Evolutionary conservation across 2,888 invertebrate genomes (phyloP).

Genomic region (Cantharis nigra): DNA sequence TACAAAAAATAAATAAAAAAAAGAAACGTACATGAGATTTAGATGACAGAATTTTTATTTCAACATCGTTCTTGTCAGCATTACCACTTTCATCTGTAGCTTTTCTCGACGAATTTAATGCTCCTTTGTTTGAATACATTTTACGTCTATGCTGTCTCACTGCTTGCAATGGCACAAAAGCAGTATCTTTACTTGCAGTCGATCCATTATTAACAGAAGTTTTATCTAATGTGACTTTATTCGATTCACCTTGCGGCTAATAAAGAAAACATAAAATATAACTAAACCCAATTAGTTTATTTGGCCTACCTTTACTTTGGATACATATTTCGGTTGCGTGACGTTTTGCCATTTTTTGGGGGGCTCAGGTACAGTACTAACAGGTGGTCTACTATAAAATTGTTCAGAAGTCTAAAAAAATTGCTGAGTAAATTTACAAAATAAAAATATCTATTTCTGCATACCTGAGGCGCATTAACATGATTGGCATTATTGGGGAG

Average conservation of each 20-base stretch:
- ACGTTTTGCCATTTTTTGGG: conserved; percentile 38
- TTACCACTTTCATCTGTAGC: not conserved
- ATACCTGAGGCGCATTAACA: not conserved
- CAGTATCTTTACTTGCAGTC: conserved; percentile 39
- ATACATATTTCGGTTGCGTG: not conserved
- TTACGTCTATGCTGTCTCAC: conserved; percentile 52
- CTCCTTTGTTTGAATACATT: conserved; percentile 3
- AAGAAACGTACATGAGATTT: not conserved
- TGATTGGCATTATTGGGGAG: not conserved
- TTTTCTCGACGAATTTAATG: not conserved
- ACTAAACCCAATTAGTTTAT: not conserved
- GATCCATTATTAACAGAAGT: not conserved
- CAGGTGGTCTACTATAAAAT: conserved; percentile 35
- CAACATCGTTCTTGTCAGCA: not conserved
- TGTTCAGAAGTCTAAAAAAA: not conserved
- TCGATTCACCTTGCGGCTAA: not conserved
- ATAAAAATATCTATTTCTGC: not conserved
- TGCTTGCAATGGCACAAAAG: conserved; percentile 63
- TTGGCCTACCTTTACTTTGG: not conserved
- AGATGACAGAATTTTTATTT: not conserved
- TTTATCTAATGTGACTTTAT: not conserved
- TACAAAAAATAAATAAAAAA: not conserved
- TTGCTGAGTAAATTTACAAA: conserved; percentile 26
- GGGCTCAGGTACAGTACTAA: conserved; percentile 40
- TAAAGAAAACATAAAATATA: not conserved